Conservation (phyloP, 2,113 vertebrate species). For the Hyperopisus bebe region DNA sequence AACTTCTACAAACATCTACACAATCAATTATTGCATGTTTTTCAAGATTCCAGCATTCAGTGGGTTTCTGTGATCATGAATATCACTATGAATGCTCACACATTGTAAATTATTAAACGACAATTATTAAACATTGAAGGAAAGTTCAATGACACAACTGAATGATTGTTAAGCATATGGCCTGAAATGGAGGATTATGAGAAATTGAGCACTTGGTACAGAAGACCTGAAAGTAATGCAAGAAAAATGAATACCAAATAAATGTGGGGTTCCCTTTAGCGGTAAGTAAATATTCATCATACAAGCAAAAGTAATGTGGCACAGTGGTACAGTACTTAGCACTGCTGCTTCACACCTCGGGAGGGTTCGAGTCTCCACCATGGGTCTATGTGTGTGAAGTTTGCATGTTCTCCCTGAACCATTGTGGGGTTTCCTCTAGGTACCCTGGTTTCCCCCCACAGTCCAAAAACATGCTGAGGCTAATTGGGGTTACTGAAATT, state of each 20-base stretch:
- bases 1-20: neutral
- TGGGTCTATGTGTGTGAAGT: neutral
- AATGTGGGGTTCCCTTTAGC: neutral
- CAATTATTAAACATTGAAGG: too few relatives aligned
- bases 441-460: neutral
- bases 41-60: neutral
- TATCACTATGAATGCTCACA: neutral
- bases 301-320: neutral
- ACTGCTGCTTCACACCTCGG: neutral
- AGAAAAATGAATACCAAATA: neutral
- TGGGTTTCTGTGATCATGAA: neutral
- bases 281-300: neutral
- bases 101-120: neutral
- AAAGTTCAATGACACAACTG: neutral
- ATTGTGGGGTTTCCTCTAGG: neutral
- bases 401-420: neutral
- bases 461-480: neutral
- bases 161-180: neutral
- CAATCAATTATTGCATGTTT: neutral
- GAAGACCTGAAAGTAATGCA: neutral
- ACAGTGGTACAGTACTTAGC: neutral
- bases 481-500: neutral
- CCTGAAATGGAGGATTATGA: neutral
- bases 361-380: too few relatives aligned
- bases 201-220: neutral